These are phyloP conservation scores for Acestrorhynchus altus DNA, from an alignment of 2,797 vertebrate genomes.

Conservation along the genomic window DNA sequence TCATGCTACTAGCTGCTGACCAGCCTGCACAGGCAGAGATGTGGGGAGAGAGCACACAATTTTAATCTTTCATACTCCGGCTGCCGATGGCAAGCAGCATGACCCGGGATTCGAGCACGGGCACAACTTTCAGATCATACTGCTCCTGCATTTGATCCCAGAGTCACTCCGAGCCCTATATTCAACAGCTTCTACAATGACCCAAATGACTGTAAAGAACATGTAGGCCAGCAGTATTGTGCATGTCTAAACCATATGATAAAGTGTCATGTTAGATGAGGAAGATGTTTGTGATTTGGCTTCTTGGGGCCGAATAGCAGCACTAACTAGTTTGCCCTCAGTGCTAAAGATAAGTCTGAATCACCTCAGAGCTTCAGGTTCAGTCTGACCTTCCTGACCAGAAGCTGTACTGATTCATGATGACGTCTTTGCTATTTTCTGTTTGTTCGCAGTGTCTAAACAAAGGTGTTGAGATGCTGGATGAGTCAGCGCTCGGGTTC, in stretches of 20 bases:
- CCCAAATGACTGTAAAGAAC: too few relatives aligned
- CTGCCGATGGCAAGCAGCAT: too few relatives aligned
- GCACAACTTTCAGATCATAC: too few relatives aligned
- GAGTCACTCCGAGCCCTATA: too few relatives aligned
- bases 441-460: slow-evolving; percentile 32
- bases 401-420: slow-evolving; percentile 3
- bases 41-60: too few relatives aligned
- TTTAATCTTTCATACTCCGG: too few relatives aligned
- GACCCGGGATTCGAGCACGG: too few relatives aligned
- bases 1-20: too few relatives aligned
- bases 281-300: not conserved
- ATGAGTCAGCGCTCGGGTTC: slow-evolving; percentile 16
- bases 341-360: not conserved
- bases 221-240: not conserved
- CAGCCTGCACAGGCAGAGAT: too few relatives aligned
- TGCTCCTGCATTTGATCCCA: too few relatives aligned
- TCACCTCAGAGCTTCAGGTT: not conserved
- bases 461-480: slow-evolving; percentile 8
- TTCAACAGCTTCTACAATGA: too few relatives aligned
- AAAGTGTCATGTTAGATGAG: not conserved
- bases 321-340: not conserved
- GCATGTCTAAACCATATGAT: not conserved
- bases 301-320: not conserved
- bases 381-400: not conserved
- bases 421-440: slow-evolving; percentile 15